phyloP scores from a whole-genome alignment of 2,797 vertebrate genomes.

The Zenarchopterus dispar region DNA sequence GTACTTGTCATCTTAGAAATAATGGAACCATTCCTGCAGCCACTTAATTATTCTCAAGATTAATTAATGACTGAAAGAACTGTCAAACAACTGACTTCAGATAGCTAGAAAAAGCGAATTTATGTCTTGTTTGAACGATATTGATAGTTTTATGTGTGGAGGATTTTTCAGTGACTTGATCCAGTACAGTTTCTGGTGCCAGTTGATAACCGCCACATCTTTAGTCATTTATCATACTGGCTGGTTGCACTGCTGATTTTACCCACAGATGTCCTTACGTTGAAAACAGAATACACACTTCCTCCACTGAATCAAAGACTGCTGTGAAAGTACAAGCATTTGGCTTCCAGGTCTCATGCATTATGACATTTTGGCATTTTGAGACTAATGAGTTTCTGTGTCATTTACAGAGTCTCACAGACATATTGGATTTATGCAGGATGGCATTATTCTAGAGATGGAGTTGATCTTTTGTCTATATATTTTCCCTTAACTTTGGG shows the following conservation, averaged over 20 bases:
- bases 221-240: background rate
- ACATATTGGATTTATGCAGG: slow-evolving; percentile 63
- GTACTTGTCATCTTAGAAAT: slow-evolving; percentile 3
- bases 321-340: slow-evolving; percentile 14
- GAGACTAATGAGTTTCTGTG: slow-evolving; percentile 68
- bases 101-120: background rate
- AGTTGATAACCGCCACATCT: background rate
- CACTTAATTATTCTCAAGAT: background rate
- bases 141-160: background rate
- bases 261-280: background rate
- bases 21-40: background rate
- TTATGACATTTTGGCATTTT: slow-evolving; percentile 62
- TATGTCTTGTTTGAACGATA: background rate
- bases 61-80: background rate
- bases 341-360: slow-evolving; percentile 29
- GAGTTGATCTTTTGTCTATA: slow-evolving; percentile 45
- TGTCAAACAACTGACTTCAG: background rate
- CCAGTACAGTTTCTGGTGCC: background rate
- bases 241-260: background rate
- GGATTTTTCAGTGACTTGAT: background rate
- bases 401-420: slow-evolving; percentile 56
- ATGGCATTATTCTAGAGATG: slow-evolving; percentile 44
- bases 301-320: slow-evolving; percentile 21
- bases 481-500: slow-evolving; percentile 24
- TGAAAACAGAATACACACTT: slow-evolving; percentile 1